Percentiles rank a stretch among this genome's conserved stretches.
Conservation (phyloP, 2,888 invertebrate species). For the Drosophila colorata region DNA sequence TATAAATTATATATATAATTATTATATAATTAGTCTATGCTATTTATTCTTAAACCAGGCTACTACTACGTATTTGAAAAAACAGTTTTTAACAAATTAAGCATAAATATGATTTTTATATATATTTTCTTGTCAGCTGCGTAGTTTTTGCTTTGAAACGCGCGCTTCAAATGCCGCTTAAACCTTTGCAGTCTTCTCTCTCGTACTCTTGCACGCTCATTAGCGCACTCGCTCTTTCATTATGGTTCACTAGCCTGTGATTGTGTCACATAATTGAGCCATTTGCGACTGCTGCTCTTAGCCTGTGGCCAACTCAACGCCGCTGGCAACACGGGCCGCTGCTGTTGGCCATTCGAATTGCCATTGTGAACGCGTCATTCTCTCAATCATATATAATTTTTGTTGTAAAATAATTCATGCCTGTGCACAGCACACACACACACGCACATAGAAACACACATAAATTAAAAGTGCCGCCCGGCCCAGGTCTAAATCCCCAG, state of each 20-base stretch:
- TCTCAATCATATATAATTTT: conserved; percentile 71
- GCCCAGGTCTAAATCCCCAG: conserved; percentile 20
- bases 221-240: not conserved
- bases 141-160: no score
- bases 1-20: no score
- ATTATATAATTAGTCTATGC: no score
- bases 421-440: conserved; percentile 11
- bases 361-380: conserved; percentile 37
- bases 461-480: conserved; percentile 59
- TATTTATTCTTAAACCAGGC: no score
- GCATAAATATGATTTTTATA: no score
- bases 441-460: conserved; percentile 25
- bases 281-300: conserved; percentile 12
- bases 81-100: no score
- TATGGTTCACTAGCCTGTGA: not conserved
- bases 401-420: conserved; percentile 12
- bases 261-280: conserved; percentile 43
- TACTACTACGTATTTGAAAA: no score
- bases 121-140: no score
- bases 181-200: not conserved
- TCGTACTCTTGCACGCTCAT: not conserved
- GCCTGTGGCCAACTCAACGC: conserved; percentile 7
- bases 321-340: conserved; percentile 1
- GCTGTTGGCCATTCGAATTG: conserved; percentile 22
- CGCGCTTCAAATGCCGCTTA: no score